A percentile compares a stretch with the other conserved stretches of the same genome.
phyloP scores from a whole-genome alignment of 2,113 vertebrate species.

The Syrmaticus mikado region DNA sequence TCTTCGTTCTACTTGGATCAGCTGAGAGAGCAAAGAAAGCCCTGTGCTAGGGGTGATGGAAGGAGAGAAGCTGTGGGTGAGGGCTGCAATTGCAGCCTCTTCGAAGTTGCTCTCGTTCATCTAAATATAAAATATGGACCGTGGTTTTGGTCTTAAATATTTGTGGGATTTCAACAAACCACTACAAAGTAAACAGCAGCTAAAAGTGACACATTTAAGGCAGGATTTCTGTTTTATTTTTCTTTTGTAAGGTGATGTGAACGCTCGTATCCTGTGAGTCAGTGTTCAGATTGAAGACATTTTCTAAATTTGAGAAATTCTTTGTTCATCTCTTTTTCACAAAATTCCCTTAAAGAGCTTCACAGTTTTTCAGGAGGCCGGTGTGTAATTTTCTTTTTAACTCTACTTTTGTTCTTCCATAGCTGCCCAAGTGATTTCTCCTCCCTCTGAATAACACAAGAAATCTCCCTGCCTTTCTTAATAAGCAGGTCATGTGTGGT shows the following conservation, averaged over 20 bases:
- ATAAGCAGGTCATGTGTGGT: neutral
- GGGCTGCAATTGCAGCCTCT: neutral
- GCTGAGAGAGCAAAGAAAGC: neutral
- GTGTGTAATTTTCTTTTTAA: conserved; percentile 5
- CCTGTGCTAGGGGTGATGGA: conserved; percentile 2
- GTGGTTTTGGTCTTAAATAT: conserved; percentile 61
- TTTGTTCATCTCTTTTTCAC: neutral
- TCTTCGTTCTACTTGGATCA: neutral
- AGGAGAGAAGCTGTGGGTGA: conserved; percentile 25
- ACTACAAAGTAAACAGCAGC: conserved; percentile 47
- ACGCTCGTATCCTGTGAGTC: conserved; percentile 15
- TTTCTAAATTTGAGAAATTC: neutral
- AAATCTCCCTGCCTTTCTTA: neutral
- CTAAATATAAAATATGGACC: conserved; percentile 36
- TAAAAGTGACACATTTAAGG: conserved; percentile 40
- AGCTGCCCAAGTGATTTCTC: neutral
- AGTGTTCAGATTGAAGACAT: neutral
- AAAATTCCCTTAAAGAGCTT: neutral
- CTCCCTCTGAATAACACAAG: neutral
- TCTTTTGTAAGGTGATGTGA: neutral
- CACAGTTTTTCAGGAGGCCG: neutral
- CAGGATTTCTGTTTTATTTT: conserved; percentile 10
- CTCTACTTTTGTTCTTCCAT: neutral
- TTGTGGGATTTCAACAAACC: conserved; percentile 55
- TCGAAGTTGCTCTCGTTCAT: neutral